A percentile compares a stretch with the other conserved stretches of the same genome.
phyloP scores from a whole-genome alignment of 2,888 invertebrate genomes.

The Spodoptera picta region DNA sequence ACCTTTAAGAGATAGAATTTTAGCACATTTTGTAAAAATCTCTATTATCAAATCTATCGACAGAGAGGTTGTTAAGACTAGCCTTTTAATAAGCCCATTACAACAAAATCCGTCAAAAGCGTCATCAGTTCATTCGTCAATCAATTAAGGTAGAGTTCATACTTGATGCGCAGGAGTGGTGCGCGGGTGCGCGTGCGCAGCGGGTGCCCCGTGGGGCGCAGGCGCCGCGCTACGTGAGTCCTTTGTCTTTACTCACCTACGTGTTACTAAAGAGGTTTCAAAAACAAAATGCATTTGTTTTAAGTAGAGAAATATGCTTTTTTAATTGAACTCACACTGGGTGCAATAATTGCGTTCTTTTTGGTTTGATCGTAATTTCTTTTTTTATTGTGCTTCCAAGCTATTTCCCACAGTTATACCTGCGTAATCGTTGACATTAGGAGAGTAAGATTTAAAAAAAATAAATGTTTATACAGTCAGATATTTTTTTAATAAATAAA shows the following conservation, averaged over 20 bases:
- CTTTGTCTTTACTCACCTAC: slow-evolving; percentile 60
- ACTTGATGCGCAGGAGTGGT: slow-evolving; percentile 33
- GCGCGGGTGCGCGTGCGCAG: slow-evolving; percentile 50
- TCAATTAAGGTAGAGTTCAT: slow-evolving; percentile 39
- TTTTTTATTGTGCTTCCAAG: neutral
- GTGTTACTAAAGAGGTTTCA: slow-evolving; percentile 39
- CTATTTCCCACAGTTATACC: too few relatives aligned
- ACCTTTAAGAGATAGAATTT: too few relatives aligned
- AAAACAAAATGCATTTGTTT: slow-evolving; percentile 30
- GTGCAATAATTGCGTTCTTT: neutral
- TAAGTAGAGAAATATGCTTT: slow-evolving; percentile 19
- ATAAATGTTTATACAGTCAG: too few relatives aligned
- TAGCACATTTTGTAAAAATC: too few relatives aligned
- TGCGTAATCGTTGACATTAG: too few relatives aligned
- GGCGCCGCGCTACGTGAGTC: slow-evolving; percentile 45
- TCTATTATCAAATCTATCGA: too few relatives aligned
- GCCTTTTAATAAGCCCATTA: too few relatives aligned
- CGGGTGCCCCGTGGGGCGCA: slow-evolving; percentile 52
- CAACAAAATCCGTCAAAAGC: too few relatives aligned
- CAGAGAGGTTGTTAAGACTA: too few relatives aligned
- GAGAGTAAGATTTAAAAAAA: too few relatives aligned
- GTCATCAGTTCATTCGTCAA: slow-evolving; percentile 36
- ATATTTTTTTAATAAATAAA: too few relatives aligned
- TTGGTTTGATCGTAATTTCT: neutral
- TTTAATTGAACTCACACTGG: neutral